phyloP scores from a whole-genome alignment of 2,113 vertebrate genomes.

The Cyrtonyx montezumae region DNA sequence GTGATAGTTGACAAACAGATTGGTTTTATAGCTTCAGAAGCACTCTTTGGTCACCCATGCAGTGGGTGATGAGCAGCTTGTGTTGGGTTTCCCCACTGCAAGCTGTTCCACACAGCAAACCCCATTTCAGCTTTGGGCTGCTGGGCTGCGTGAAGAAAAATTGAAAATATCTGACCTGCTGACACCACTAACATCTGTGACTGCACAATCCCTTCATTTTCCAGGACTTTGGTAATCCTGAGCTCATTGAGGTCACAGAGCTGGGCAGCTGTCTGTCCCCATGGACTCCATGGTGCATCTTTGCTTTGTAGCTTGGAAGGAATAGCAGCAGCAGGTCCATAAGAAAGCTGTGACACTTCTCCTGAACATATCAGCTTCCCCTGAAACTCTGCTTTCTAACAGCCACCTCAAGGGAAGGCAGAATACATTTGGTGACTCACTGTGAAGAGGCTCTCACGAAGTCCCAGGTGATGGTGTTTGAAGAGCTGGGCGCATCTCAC shows the following conservation, averaged over 20 bases:
- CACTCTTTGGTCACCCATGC: not conserved
- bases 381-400: not conserved
- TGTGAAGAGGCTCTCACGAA: not conserved
- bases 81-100: not conserved
- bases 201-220: not conserved
- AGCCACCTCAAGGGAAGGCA: not conserved
- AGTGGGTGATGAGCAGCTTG: not conserved
- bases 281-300: not conserved
- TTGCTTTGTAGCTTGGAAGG: not conserved
- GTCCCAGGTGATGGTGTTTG: slow-evolving; percentile 18
- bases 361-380: not conserved
- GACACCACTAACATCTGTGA: not conserved
- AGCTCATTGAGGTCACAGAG: rapidly evolving
- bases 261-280: not conserved
- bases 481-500: not conserved
- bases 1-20: not conserved
- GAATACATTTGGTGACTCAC: not conserved
- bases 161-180: not conserved
- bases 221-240: not conserved
- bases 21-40: not conserved
- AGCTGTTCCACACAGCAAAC: not conserved
- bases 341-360: not conserved
- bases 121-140: not conserved
- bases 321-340: not conserved
- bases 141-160: not conserved